phyloP scores from a whole-genome alignment of 2,888 invertebrate genomes.

The Pogonocherus hispidulus region DNA sequence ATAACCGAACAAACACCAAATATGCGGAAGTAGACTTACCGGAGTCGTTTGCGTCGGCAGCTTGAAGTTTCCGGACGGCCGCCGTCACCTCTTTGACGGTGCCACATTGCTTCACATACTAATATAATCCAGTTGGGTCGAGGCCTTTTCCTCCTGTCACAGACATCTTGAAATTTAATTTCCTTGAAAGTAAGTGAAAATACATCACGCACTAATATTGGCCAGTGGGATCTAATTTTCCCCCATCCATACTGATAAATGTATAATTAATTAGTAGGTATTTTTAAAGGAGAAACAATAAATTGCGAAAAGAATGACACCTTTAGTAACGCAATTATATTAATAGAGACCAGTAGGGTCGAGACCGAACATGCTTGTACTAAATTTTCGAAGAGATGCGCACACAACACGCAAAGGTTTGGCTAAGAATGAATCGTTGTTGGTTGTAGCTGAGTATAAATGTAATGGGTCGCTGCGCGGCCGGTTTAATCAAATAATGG shows the following conservation, averaged over 20 bases:
- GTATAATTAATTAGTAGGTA: constrained; percentile 15
- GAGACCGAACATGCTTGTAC: constrained; percentile 63
- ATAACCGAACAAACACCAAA: constrained; percentile 57
- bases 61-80: constrained; percentile 69
- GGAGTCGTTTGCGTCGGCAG: constrained; percentile 67
- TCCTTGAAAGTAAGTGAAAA: background rate
- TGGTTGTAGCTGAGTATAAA: constrained; percentile 59
- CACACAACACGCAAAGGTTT: constrained; percentile 40
- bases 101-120: constrained; percentile 62
- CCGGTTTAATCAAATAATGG: constrained; percentile 32
- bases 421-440: constrained; percentile 39
- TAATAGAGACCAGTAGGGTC: constrained; percentile 66
- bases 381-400: constrained; percentile 23
- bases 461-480: constrained; percentile 61
- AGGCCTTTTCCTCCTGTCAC: constrained; percentile 57
- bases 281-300: background rate
- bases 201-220: constrained; percentile 45
- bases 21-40: constrained; percentile 64
- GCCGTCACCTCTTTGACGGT: constrained; percentile 66
- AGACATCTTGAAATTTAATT: constrained; percentile 33
- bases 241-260: constrained; percentile 64
- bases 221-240: constrained; percentile 67
- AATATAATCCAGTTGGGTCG: constrained; percentile 68
- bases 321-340: constrained; percentile 38
- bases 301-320: constrained; percentile 23